Conservation (phyloP, 2,888 invertebrate genomes). For the Ophraella communa region DNA sequence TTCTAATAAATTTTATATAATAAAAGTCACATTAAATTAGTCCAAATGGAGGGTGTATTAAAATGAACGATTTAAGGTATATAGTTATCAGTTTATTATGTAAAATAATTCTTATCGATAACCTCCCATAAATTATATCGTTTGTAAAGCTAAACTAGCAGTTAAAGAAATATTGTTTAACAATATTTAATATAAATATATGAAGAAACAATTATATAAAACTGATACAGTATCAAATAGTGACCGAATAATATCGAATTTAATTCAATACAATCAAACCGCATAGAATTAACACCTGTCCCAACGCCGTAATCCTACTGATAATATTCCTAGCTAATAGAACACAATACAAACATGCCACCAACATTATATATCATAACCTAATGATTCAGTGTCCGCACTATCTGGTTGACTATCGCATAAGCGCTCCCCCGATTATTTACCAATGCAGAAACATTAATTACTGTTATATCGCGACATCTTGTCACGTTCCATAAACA, state of each 20-base stretch:
- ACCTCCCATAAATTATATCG: no score
- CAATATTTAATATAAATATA: no score
- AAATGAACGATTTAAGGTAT: constrained; percentile 36
- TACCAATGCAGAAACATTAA: constrained; percentile 55
- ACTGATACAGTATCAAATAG: not conserved
- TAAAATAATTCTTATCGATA: constrained; percentile 49
- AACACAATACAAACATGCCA: constrained; percentile 54
- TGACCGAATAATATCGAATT: constrained; percentile 9
- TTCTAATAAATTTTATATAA: constrained; percentile 45
- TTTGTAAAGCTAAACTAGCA: no score
- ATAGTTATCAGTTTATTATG: constrained; percentile 47
- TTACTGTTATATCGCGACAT: constrained; percentile 50
- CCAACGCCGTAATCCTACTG: constrained; percentile 52
- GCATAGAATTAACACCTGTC: constrained; percentile 54
- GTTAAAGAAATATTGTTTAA: no score
- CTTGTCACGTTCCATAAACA: constrained; percentile 47
- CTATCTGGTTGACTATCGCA: constrained; percentile 53
- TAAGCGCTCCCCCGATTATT: constrained; percentile 55
- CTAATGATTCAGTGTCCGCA: constrained; percentile 55
- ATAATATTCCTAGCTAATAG: constrained; percentile 51
- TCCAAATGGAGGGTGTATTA: constrained; percentile 37
- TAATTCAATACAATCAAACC: constrained; percentile 35
- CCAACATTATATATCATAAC: constrained; percentile 54
- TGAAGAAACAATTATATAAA: not conserved
- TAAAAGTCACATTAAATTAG: constrained; percentile 47